Conservation (phyloP, 2,888 invertebrate genomes). For the Synanthedon tipuliformis region DNA sequence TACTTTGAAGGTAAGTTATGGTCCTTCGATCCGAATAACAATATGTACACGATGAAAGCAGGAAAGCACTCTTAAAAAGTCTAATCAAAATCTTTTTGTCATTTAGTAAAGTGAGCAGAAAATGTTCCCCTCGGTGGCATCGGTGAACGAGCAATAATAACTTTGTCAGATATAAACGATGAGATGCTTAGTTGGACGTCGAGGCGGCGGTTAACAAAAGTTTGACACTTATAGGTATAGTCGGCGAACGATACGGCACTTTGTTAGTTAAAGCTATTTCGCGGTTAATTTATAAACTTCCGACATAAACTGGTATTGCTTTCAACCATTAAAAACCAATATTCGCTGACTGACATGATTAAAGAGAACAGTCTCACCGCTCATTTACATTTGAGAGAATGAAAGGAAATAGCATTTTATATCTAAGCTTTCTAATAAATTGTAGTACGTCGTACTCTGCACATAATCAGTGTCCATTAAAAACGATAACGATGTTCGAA, state of each 20-base stretch:
- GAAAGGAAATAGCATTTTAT: too few species aligned
- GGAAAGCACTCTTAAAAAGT: conserved; percentile 10
- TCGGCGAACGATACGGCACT: conserved; percentile 34
- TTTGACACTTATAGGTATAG: conserved; percentile 39
- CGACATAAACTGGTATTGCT: neutral
- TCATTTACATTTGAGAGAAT: too few species aligned
- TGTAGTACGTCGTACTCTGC: too few species aligned
- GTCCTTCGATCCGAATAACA: conserved; percentile 1
- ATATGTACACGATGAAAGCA: too few species aligned
- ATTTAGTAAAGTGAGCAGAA: conserved; percentile 26
- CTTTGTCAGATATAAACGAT: conserved; percentile 51
- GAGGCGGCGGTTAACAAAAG: conserved; percentile 18
- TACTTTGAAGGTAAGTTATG: conserved; percentile 22
- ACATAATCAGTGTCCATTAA: too few species aligned
- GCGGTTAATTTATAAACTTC: neutral
- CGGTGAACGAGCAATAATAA: conserved; percentile 40
- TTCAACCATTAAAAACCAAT: neutral
- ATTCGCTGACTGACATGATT: too few species aligned
- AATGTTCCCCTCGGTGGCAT: conserved; percentile 17
- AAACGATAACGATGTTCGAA: too few species aligned
- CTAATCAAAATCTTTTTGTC: conserved; percentile 39
- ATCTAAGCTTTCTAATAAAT: too few species aligned
- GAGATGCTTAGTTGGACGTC: conserved; percentile 29
- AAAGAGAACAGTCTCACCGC: too few species aligned
- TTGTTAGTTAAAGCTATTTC: conserved; percentile 13